Evolutionary conservation across 2,888 invertebrate species (phyloP).

Genomic region (Hydrotaea diabolus): DNA sequence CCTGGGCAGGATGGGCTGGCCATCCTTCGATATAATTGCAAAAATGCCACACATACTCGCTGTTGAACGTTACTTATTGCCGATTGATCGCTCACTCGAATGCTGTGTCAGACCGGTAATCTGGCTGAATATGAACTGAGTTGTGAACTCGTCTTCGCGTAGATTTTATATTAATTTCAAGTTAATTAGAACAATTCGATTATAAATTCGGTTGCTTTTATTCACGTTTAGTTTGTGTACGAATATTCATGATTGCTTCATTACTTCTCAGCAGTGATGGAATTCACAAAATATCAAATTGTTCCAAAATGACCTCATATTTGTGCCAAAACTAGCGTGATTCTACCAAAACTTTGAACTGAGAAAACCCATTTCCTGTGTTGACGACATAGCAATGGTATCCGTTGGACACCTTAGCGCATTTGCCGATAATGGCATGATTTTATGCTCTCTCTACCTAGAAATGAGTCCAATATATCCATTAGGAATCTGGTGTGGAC

Average conservation of each 20-base stretch:
- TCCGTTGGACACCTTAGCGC: no score
- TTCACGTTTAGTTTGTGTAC: neutral
- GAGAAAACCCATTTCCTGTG: no score
- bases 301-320: no score
- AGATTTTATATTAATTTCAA: neutral
- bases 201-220: neutral
- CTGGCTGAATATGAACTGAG: neutral
- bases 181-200: conserved; percentile 7
- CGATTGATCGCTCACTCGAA: neutral
- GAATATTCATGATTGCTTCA: neutral
- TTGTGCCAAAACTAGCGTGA: no score
- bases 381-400: no score
- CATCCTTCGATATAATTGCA: conserved; percentile 78
- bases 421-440: no score
- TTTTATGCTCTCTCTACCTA: no score
- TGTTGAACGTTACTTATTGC: neutral
- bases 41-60: conserved; percentile 79
- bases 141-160: neutral
- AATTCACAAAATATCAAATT: no score
- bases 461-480: no score
- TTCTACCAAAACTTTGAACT: no score
- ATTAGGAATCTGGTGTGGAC: no score
- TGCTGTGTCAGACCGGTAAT: neutral
- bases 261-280: no score
- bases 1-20: conserved; percentile 71